Base-by-base conservation (phyloP, 92 coral and sea anemone genomes). In the Micromussa lordhowensis region DNA sequence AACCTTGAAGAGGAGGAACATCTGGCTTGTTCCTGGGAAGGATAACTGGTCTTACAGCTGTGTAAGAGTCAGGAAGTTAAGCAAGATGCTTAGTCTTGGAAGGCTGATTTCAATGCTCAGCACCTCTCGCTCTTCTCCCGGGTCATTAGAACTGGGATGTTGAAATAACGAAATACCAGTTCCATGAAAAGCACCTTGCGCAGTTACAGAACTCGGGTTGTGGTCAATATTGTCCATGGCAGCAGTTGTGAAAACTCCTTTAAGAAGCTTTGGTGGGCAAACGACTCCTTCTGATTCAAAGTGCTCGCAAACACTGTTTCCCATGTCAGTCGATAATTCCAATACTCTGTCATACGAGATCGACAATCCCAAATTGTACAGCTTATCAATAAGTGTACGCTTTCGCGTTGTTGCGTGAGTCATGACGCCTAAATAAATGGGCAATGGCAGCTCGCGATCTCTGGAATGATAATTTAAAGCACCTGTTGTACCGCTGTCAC, bases 221-320 rank as follows among this genome's bases (percentile, higher is more conserved):
- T 94, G 94, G 89, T 94, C 97, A n/a, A 94, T 92, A 36, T 94
- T 92, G 75, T 94, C 97, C 63, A 94, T 90, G 28, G 95, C 92
- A 26, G 91, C 91, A 1, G 94, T 91, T 55, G 93, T 93, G 55
- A 91, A 88, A 49, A 91, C 75, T 0, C 38, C 35, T 63, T 54
- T 80, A 1, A 49, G 36, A 8, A 92, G 91, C 19, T 87, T 92
- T 49, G 94, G 92, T 3, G 93, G 97, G 58, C 95, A 94, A 3
- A 90, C 92, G 51, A 88, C 94, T 28, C 85, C 89, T 71, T 94
- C 94, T 3, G 78, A 64, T 71, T 92, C 92, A 81, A 61, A 94
- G 19, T 82, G 89, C 28, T 84, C 75, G 57, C 90, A 89, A 0
- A 94, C 96, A 9, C 55, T 84, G 32, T 94, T n/a, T n/a, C n/a